Conservation (phyloP, 1,140 invertebrate species). For the Adoxophyes honmai region DNA sequence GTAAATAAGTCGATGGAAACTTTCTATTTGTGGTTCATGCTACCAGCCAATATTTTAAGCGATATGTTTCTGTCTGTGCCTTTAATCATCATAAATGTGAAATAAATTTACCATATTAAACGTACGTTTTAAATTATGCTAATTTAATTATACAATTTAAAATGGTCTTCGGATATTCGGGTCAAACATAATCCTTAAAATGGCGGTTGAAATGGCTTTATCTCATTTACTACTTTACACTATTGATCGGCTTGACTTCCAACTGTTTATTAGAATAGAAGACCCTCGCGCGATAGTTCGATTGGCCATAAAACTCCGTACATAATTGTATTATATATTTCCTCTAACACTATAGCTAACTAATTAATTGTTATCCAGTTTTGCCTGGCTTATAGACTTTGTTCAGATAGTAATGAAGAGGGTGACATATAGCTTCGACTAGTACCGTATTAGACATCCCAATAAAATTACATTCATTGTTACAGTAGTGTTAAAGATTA, state of each 20-base stretch:
- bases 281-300: no score
- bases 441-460: no score
- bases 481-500: no score
- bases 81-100: constrained; percentile 5
- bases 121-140: constrained; percentile 5
- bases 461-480: no score
- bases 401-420: no score
- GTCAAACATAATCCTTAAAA: background rate
- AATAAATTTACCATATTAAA: background rate
- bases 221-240: background rate
- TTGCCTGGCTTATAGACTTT: no score
- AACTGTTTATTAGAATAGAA: background rate
- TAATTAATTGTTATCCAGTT: no score
- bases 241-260: background rate
- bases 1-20: background rate
- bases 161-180: background rate
- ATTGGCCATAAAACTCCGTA: no score
- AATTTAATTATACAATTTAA: constrained; percentile 10
- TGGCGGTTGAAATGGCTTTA: background rate
- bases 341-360: no score
- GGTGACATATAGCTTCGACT: no score
- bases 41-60: background rate
- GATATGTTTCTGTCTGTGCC: background rate
- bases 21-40: background rate
- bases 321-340: no score